Evolutionary conservation across 2,888 invertebrate species (phyloP).

Genomic region (Horisme vitalbata): DNA sequence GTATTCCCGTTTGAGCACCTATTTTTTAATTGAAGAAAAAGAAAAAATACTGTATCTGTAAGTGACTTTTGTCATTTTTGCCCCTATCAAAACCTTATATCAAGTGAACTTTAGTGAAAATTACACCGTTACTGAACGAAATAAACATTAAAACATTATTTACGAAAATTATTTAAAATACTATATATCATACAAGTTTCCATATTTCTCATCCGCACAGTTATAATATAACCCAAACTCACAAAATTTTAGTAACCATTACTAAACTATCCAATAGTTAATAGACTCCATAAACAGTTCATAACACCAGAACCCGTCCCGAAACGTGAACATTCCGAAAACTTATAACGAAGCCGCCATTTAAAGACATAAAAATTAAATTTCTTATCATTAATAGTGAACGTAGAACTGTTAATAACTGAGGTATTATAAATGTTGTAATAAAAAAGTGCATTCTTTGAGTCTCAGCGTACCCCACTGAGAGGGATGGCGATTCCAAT

Average conservation of each 20-base stretch:
- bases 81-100: too few species aligned
- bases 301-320: neutral
- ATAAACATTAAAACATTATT: neutral
- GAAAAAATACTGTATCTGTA: too few species aligned
- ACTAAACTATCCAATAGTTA: neutral
- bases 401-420: slow-evolving; percentile 69
- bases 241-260: neutral
- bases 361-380: slow-evolving; percentile 59
- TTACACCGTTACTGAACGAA: too few species aligned
- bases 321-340: slow-evolving; percentile 1
- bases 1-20: too few species aligned
- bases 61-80: too few species aligned
- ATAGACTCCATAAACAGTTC: neutral
- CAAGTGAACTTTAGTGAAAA: too few species aligned
- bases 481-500: slow-evolving; percentile 55
- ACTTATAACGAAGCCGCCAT: slow-evolving; percentile 35
- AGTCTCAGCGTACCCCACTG: slow-evolving; percentile 65
- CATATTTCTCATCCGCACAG: neutral
- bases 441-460: slow-evolving; percentile 70
- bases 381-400: slow-evolving; percentile 68
- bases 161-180: too few species aligned
- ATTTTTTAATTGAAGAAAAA: too few species aligned
- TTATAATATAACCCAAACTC: too few species aligned
- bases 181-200: neutral
- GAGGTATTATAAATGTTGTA: slow-evolving; percentile 60